Conservation (phyloP, 2,113 vertebrate genomes). For the Oplegnathus fasciatus region DNA sequence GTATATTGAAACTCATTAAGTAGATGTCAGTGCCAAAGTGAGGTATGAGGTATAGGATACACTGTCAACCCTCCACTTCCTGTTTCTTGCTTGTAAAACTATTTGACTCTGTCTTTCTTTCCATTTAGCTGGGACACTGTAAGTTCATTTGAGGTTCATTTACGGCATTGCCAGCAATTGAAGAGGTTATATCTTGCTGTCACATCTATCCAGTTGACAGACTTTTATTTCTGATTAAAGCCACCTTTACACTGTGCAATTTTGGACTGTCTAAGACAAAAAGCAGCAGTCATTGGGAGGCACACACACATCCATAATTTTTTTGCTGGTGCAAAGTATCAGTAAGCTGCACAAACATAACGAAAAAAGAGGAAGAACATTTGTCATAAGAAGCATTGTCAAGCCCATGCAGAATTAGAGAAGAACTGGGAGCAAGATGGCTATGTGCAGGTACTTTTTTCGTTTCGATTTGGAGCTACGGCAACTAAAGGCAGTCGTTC, state of each 20-base stretch:
- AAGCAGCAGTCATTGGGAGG: not conserved
- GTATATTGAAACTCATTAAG: too few relatives aligned
- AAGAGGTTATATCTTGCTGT: too few relatives aligned
- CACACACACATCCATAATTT: too few relatives aligned
- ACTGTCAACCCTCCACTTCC: not conserved
- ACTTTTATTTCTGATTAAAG: not conserved
- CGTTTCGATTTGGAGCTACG: not conserved
- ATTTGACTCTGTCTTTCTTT: too few relatives aligned
- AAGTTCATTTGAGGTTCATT: too few relatives aligned
- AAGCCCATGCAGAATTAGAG: not conserved
- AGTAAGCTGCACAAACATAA: too few relatives aligned
- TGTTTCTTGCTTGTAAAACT: not conserved
- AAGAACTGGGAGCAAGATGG: not conserved
- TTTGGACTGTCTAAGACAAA: not conserved
- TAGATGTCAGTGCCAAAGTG: too few relatives aligned
- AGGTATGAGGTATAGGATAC: not conserved
- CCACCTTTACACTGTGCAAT: not conserved
- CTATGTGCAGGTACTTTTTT: not conserved
- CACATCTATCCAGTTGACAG: too few relatives aligned
- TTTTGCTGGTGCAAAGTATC: too few relatives aligned
- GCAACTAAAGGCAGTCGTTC: not conserved
- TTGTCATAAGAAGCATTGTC: not conserved
- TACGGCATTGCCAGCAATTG: too few relatives aligned
- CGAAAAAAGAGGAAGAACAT: not conserved
- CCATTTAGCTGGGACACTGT: too few relatives aligned